These are phyloP conservation scores for Drosophila orena DNA, from an alignment of 1,140 invertebrate species.

Conservation along the genomic window DNA sequence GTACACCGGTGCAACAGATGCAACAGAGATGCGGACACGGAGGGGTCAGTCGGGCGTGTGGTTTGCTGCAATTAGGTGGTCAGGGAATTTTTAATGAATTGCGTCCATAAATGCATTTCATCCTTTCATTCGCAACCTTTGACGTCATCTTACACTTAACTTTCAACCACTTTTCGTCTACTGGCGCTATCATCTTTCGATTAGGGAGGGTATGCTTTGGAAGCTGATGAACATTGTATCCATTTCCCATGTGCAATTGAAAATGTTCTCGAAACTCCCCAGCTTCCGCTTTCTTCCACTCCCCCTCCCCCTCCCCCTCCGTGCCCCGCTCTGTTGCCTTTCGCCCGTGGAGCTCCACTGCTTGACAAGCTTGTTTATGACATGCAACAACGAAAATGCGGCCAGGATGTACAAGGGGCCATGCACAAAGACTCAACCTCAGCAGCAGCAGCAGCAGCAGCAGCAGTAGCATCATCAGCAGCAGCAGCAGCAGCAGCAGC, in stretches of 20 bases:
- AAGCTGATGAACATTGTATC: conserved; percentile 3
- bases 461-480: background rate
- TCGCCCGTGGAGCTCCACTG: background rate
- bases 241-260: conserved; percentile 19
- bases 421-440: background rate
- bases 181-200: background rate
- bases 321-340: too few relatives aligned
- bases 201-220: background rate
- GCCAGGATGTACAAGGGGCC: conserved; percentile 22
- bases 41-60: background rate
- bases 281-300: background rate
- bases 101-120: background rate
- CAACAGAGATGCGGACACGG: background rate
- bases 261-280: conserved; percentile 7
- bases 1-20: too few relatives aligned
- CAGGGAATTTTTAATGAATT: background rate
- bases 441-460: background rate
- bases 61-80: background rate
- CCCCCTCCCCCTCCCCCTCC: background rate
- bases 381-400: conserved; percentile 50
- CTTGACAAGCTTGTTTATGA: conserved; percentile 52
- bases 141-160: too few relatives aligned
- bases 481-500: background rate
- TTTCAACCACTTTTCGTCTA: too few relatives aligned
- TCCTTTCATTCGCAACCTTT: background rate